Evolutionary conservation across 2,797 vertebrate genomes (phyloP), one percentile per base, ranked within the genome.

Genomic region (Smutsia gigantea): DNA sequence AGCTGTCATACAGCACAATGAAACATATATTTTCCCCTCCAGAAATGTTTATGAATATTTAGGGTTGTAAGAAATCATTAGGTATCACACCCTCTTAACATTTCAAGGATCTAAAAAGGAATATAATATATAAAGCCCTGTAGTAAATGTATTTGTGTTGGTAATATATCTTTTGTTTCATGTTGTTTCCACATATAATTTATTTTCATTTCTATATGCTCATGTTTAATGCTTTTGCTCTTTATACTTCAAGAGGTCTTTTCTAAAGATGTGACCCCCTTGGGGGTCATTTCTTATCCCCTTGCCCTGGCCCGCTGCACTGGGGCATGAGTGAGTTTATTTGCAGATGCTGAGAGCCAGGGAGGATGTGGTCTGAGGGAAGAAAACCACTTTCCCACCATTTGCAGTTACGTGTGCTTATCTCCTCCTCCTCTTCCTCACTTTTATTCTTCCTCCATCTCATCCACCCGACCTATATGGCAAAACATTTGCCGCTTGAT

Each of bases 21-120:
- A 97, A 96, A 83, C 83, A 93, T 97, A 90, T 95, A 93, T 97
- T 92, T 83, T 89, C 81, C 86, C 93, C 84, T 96, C 87, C 75
- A 87, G 78, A 97, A 97, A 95, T 97, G 96, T 97, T 97, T 97
- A 97, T 97, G 96, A 93, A 95, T 94, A 96, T 97, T 90, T 90
- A 61, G 66, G 89, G n/a, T 89, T 96, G 59, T 90, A 91, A 95
- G 91, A 95, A 97, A 95, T 97, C 69, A 97, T 96, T 97, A 82
- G 83, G 57, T 85, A 94, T 89, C 86, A 72, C 66, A 61, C 71
- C 95, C 88, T 97, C 86, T 95, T 97, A 93, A 91, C 87, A 92
- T 97, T 96, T 97, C 81, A 97, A 94, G 90, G 64, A 94, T 93
- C 89, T 94, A 61, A 96, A 90, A 96, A 86, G 68, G 83, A 75